These are phyloP conservation scores for Drosophila buzzatii DNA, from an alignment of 2,888 invertebrate genomes.

Conservation along the genomic window DNA sequence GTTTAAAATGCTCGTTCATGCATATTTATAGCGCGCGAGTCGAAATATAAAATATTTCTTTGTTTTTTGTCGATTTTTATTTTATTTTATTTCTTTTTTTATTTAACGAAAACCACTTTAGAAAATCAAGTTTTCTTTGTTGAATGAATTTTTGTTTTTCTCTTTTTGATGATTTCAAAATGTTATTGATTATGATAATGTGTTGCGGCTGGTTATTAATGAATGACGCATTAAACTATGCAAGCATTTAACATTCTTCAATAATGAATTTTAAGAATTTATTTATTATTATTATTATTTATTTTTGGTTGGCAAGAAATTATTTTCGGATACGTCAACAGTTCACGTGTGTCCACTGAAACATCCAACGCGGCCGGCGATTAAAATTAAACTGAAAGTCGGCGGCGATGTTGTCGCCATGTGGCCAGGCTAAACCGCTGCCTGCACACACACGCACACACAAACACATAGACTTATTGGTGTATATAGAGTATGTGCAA, in stretches of 20 bases:
- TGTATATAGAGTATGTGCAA: conserved; percentile 28
- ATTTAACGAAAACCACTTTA: conserved; percentile 46
- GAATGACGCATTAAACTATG: conserved; percentile 34
- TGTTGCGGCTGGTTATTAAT: conserved; percentile 36
- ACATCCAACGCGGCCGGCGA: conserved; percentile 71
- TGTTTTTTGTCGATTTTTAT: conserved; percentile 3
- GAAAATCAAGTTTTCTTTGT: conserved; percentile 72
- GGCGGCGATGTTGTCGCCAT: conserved; percentile 50
- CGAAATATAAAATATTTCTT: conserved; percentile 33
- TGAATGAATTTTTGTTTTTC: conserved; percentile 22
- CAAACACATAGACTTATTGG: neutral
- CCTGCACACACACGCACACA: conserved; percentile 11
- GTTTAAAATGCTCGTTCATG: conserved; percentile 62
- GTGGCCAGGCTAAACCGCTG: conserved; percentile 55
- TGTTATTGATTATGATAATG: conserved; percentile 29
- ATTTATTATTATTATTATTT: neutral
- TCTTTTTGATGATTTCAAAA: conserved; percentile 43
- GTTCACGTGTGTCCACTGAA: conserved; percentile 47
- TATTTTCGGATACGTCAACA: conserved; percentile 27
- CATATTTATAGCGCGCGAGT: conserved; percentile 62
- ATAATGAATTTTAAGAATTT: conserved; percentile 21
- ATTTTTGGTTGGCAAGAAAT: conserved; percentile 19
- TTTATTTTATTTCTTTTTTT: too few relatives aligned
- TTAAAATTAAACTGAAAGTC: conserved; percentile 63
- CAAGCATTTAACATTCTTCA: conserved; percentile 14